Percentiles rank a stretch among this genome's conserved stretches.
These are phyloP conservation scores for Varecia variegata DNA, from an alignment of 2,797 vertebrate genomes.

Conservation along the genomic window DNA sequence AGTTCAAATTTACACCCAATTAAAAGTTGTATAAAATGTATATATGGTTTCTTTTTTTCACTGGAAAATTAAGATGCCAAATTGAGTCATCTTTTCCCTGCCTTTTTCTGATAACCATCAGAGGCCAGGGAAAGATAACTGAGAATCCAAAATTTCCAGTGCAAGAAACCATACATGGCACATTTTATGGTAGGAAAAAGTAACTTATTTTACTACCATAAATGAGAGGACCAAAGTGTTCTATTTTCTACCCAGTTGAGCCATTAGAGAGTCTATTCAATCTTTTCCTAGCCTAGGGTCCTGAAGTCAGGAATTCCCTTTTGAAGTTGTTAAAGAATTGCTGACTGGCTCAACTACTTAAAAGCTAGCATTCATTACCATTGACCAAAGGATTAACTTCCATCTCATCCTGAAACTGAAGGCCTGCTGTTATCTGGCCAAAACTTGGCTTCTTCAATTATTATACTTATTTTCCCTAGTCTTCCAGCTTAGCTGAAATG, in stretches of 20 bases:
- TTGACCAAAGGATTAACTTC: not conserved
- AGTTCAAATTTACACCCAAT: not conserved
- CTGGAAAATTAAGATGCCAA: not conserved
- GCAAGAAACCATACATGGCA: not conserved
- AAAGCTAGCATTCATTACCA: not conserved
- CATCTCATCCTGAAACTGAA: not conserved
- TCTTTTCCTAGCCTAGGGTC: not conserved
- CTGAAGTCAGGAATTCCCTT: not conserved
- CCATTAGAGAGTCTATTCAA: not conserved
- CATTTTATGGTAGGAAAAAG: not conserved
- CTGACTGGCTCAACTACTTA: not conserved
- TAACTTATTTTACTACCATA: not conserved
- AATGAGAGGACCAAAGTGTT: not conserved
- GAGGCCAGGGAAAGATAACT: not conserved
- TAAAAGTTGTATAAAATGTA: not conserved
- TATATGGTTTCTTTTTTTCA: not conserved
- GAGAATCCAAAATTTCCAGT: not conserved
- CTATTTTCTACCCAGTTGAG: not conserved
- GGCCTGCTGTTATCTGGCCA: not conserved
- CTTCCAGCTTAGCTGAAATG: not conserved
- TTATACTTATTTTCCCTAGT: not conserved
- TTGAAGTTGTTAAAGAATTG: not conserved
- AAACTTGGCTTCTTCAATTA: not conserved
- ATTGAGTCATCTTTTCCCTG: not conserved
- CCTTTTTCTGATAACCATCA: not conserved